Percentiles rank a stretch among this genome's conserved stretches.
phyloP scores from a whole-genome alignment of 2,888 invertebrate genomes.

The Ptychoptera contaminata region DNA sequence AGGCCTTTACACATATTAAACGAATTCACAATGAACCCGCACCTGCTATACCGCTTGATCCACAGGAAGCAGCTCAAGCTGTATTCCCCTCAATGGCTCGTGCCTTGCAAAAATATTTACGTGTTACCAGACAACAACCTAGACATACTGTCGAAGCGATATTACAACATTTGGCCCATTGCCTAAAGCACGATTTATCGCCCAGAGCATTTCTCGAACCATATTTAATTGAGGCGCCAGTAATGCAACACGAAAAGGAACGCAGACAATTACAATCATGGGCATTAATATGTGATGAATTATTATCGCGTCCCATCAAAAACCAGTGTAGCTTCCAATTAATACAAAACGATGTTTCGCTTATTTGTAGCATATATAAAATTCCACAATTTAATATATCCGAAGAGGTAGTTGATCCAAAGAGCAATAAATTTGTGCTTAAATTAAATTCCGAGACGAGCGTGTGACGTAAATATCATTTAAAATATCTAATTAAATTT shows the following conservation, averaged over 20 bases:
- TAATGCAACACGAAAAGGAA: conserved; percentile 72
- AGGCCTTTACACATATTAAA: conserved; percentile 94
- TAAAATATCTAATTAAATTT: neutral
- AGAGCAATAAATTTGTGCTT: conserved; percentile 87
- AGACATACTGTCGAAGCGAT: conserved; percentile 90
- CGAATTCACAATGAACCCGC: conserved; percentile 56
- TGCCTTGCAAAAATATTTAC: conserved; percentile 88
- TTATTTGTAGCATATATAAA: conserved; percentile 70
- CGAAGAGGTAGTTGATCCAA: conserved; percentile 92
- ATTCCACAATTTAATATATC: conserved; percentile 89
- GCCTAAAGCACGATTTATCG: conserved; percentile 84
- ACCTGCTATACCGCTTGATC: conserved; percentile 76
- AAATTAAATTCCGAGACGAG: conserved; percentile 93
- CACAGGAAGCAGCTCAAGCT: conserved; percentile 92
- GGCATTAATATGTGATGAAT: conserved; percentile 87
- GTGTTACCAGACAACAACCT: conserved; percentile 91
- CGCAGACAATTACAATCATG: conserved; percentile 76
- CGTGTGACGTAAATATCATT: conserved; percentile 50
- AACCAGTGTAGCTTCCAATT: conserved; percentile 81
- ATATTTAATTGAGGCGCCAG: conserved; percentile 73
- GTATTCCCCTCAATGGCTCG: conserved; percentile 95
- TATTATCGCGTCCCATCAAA: conserved; percentile 71
- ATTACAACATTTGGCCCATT: conserved; percentile 74
- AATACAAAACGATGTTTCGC: conserved; percentile 80
- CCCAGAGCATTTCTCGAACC: conserved; percentile 91